Conservation (phyloP, 1,140 invertebrate species). For the Rhizoglyphus robini region DNA sequence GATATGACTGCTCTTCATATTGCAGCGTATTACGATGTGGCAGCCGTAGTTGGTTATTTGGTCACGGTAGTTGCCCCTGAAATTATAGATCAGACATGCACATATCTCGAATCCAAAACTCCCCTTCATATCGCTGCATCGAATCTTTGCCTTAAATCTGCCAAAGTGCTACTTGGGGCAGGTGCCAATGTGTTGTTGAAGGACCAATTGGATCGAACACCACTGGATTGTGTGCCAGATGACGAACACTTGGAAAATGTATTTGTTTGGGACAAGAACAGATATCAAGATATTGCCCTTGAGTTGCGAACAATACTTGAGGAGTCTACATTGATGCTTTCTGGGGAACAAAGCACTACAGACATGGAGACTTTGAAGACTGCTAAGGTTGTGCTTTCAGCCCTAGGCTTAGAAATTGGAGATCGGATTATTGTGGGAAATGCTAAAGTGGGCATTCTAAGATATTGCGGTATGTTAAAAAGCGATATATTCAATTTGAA, state of each 20-base stretch:
- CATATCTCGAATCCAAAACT: constrained; percentile 41
- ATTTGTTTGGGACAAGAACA: background rate
- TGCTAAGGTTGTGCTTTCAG: constrained; percentile 39
- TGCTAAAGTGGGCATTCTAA: constrained; percentile 68
- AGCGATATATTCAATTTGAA: background rate
- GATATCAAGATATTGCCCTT: constrained; percentile 30
- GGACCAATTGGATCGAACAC: constrained; percentile 35
- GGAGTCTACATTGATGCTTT: constrained; percentile 28
- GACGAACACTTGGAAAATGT: background rate
- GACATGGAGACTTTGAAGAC: constrained; percentile 28
- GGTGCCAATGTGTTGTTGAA: constrained; percentile 36
- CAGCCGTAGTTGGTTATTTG: constrained; percentile 36
- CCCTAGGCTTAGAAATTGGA: constrained; percentile 38
- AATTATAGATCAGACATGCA: constrained; percentile 37
- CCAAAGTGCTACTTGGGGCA: constrained; percentile 37
- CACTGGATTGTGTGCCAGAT: constrained; percentile 29
- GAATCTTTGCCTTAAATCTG: constrained; percentile 39
- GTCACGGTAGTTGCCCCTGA: constrained; percentile 11
- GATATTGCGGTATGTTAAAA: constrained; percentile 41
- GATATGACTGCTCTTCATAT: constrained; percentile 45
- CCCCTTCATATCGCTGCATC: constrained; percentile 42
- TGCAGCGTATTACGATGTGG: constrained; percentile 43
- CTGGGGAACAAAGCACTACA: constrained; percentile 9
- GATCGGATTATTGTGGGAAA: constrained; percentile 51
- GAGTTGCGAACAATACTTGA: constrained; percentile 33